Evolutionary conservation across 1,140 invertebrate genomes (phyloP), one percentile per base, ranked within the genome.

Genomic region (Pseudoatta argentina): DNA sequence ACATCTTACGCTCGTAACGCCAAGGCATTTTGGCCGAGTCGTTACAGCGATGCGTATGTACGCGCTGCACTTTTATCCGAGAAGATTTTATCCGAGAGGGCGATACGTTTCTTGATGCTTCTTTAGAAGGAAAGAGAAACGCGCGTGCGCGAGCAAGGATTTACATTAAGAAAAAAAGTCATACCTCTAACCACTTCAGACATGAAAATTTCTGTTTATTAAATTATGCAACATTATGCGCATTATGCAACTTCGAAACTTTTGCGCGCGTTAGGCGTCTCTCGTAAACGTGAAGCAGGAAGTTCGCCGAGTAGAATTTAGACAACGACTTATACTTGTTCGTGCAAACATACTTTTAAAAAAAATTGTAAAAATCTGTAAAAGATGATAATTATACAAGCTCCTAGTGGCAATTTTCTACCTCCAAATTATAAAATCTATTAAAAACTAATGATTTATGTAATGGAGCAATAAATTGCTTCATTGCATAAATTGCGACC

Each of bases 171-270:
- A 81, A 71, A 81, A 71, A 27, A 34, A 12, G 53, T 3, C 8
- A 34, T 67, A 30, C 1, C 27, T 48, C 18, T 14, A n/a, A 18
- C 16, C n/a, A 44, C 8, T 18, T 63, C 16, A 44, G 8, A 21
- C 6, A 44, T 27, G 39, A 63, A 39, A 51, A 69, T 16, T 48
- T 53, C 24, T 77, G 55, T n/a, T 64, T 64, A 44, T 78, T 78
- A 27, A 27, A n/a, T n/a, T n/a, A n/a, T n/a, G n/a, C n/a, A n/a
- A n/a, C n/a, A n/a, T n/a, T n/a, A n/a, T n/a, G n/a, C 14, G 71
- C 34, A 61, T 83, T 73, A 63, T 48, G 64, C 44, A 73, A 82
- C 55, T 82, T 59, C 2, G 27, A 61, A 83, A 83, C 24, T 83
- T 83, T 83, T 51, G 18, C 39, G 44, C 55, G 79, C 24, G n/a